These are phyloP conservation scores for Tetropium fuscum DNA, from an alignment of 2,888 invertebrate species.

Conservation along the genomic window DNA sequence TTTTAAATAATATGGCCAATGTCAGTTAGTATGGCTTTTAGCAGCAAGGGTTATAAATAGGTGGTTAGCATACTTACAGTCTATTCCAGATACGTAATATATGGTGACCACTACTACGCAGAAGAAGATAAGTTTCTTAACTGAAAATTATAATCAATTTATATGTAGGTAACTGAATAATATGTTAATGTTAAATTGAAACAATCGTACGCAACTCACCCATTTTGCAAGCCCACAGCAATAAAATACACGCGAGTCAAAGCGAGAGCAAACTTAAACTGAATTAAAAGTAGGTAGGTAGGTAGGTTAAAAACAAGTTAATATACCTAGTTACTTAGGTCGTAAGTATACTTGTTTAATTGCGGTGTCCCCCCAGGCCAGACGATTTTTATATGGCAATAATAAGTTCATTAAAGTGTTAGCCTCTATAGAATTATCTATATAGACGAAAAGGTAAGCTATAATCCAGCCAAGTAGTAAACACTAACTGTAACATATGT, in stretches of 20 bases:
- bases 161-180: too few species aligned
- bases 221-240: not conserved
- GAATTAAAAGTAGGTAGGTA: slow-evolving; percentile 18
- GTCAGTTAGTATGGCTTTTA: too few species aligned
- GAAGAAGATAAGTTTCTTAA: slow-evolving; percentile 5
- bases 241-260: not conserved
- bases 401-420: too few species aligned
- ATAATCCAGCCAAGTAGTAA: too few species aligned
- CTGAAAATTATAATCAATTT: slow-evolving; percentile 14
- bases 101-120: not conserved
- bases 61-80: slow-evolving; percentile 19
- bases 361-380: not conserved
- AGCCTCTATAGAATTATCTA: too few species aligned
- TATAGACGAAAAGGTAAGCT: too few species aligned
- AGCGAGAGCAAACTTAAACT: slow-evolving; percentile 1
- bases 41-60: too few species aligned
- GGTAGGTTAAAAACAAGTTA: slow-evolving; percentile 9
- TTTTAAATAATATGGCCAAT: not conserved
- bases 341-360: too few species aligned
- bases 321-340: slow-evolving; percentile 1
- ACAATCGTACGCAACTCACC: slow-evolving; percentile 7
- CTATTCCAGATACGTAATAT: not conserved
- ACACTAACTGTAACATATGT: too few species aligned
- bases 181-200: not conserved
- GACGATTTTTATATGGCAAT: slow-evolving; percentile 1